A percentile compares a stretch with the other conserved stretches of the same genome.
Evolutionary conservation across 2,113 vertebrate genomes (phyloP).

Genomic region (Mugil cephalus): DNA sequence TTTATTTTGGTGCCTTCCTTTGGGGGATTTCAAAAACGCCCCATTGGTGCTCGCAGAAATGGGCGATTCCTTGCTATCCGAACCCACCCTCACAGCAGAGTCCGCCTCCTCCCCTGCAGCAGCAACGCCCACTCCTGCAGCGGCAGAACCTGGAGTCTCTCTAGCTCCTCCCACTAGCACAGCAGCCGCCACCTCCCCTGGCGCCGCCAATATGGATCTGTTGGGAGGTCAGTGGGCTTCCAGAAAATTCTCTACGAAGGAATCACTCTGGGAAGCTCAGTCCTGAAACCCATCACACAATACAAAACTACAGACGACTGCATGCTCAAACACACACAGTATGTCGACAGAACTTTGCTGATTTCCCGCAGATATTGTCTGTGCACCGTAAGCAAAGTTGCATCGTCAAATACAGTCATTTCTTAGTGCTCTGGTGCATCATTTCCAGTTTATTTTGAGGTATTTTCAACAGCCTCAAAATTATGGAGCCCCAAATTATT

Average conservation of each 20-base stretch:
- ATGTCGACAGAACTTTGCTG: conserved; percentile 31
- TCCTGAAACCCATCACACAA: conserved; percentile 67
- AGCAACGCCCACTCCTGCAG: conserved; percentile 81
- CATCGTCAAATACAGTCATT: conserved; percentile 38
- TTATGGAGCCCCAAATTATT: conserved; percentile 10
- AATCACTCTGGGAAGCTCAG: conserved; percentile 78
- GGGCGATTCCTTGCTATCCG: conserved; percentile 84
- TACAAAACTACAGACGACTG: conserved; percentile 58
- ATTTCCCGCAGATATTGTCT: conserved; percentile 34
- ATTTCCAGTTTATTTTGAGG: conserved; percentile 1
- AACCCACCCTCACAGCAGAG: conserved; percentile 84
- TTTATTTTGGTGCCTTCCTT: conserved; percentile 69
- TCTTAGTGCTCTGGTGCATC: conserved; percentile 39
- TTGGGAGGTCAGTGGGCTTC: conserved; percentile 97
- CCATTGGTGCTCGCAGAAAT: conserved; percentile 78
- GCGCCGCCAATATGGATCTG: conserved; percentile 92
- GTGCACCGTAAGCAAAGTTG: conserved; percentile 43
- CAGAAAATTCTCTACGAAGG: conserved; percentile 73
- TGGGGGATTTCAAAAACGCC: conserved; percentile 55
- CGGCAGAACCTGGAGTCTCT: conserved; percentile 80
- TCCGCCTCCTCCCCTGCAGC: conserved; percentile 82
- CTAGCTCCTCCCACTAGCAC: conserved; percentile 86
- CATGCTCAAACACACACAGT: conserved; percentile 55
- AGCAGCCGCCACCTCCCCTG: conserved; percentile 85
- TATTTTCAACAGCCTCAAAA: conserved; percentile 7